Evolutionary conservation across 2,888 invertebrate genomes (phyloP).

Genomic region (Tipula helvola): DNA sequence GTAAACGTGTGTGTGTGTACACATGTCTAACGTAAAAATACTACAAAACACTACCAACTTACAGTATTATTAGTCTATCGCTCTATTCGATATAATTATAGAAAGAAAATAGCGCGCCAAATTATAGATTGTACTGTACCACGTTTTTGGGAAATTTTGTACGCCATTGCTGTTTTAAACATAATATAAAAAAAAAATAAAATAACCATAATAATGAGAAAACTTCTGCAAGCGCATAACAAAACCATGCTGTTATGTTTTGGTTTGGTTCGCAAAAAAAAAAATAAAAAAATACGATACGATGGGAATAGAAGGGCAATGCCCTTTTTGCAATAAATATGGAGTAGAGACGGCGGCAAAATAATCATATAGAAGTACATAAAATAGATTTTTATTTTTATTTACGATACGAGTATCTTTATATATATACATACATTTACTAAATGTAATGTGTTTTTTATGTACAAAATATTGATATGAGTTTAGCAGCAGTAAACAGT

Average conservation of each 20-base stretch:
- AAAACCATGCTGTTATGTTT: constrained; percentile 15
- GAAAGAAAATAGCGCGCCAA: background rate
- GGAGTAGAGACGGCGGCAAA: background rate
- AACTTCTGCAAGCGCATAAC: background rate
- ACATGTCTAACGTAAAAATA: background rate
- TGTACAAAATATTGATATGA: background rate
- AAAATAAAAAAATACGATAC: background rate
- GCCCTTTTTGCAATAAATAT: constrained; percentile 10
- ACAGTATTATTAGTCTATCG: background rate
- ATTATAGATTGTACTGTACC: background rate
- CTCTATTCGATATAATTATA: background rate
- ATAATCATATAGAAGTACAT: background rate
- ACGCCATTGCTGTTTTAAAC: background rate
- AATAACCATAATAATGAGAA: background rate
- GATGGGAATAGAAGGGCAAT: constrained; percentile 14
- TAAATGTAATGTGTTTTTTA: background rate
- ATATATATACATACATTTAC: no score
- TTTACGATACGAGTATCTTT: background rate
- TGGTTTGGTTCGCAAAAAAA: constrained; percentile 10
- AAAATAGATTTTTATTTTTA: background rate
- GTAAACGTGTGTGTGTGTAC: background rate
- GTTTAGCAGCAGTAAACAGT: background rate
- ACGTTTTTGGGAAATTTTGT: background rate
- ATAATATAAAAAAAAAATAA: background rate
- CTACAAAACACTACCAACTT: background rate